Evolutionary conservation across 2,888 invertebrate species (phyloP).

Genomic region (Stenichneumon culpator): DNA sequence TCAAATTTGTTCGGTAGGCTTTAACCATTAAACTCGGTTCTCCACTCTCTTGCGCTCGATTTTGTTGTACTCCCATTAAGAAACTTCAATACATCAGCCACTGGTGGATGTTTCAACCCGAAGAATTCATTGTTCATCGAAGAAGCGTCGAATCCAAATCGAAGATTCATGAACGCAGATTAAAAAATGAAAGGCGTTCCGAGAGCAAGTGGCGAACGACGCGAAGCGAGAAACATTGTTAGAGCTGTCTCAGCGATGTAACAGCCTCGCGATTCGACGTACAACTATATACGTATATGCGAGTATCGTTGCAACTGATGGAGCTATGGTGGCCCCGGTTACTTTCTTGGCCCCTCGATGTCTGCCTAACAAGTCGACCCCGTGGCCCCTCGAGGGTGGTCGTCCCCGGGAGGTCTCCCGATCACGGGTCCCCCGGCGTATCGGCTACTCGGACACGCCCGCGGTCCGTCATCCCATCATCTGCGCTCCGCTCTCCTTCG

Average conservation of each 20-base stretch:
- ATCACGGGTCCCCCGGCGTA: constrained; percentile 82
- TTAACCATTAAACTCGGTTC: constrained; percentile 18
- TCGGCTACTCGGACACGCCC: constrained; percentile 83
- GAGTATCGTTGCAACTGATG: constrained; percentile 46
- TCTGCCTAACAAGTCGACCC: constrained; percentile 84
- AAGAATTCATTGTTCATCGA: background rate
- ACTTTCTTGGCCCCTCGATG: constrained; percentile 73
- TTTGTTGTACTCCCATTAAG: background rate
- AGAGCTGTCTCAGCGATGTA: background rate
- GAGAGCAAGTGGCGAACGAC: constrained; percentile 11
- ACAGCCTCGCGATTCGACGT: constrained; percentile 18
- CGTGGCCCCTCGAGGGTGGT: constrained; percentile 84
- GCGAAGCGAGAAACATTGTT: constrained; percentile 47
- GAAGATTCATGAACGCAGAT: constrained; percentile 2
- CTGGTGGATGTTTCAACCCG: background rate
- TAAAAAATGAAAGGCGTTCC: background rate
- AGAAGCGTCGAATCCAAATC: background rate
- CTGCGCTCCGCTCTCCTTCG: constrained; percentile 68
- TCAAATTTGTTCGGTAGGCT: constrained; percentile 6
- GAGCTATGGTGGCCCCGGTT: constrained; percentile 62
- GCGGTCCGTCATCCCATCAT: constrained; percentile 83
- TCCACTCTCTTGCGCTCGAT: background rate
- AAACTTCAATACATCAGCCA: background rate
- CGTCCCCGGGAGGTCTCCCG: constrained; percentile 84
- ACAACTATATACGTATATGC: constrained; percentile 16